These are phyloP conservation scores for Papilio machaon DNA, from an alignment of 1,140 invertebrate genomes.

Conservation along the genomic window DNA sequence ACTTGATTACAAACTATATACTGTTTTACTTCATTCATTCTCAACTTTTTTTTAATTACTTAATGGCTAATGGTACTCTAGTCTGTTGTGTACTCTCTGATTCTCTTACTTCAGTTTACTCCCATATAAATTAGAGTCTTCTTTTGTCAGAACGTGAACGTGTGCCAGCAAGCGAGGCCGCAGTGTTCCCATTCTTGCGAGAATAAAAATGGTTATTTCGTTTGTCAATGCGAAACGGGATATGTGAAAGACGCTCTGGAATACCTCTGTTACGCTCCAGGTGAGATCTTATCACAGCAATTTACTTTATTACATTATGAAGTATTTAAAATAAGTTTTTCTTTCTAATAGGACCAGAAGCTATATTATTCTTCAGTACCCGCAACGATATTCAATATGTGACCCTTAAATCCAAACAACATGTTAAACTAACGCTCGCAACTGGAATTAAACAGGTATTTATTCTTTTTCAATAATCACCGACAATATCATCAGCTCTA, in stretches of 20 bases:
- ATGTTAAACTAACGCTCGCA: conserved; percentile 46
- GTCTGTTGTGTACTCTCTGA: too few relatives aligned
- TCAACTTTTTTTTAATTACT: too few relatives aligned
- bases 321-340: conserved; percentile 33
- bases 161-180: conserved; percentile 58
- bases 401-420: conserved; percentile 61
- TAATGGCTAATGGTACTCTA: too few relatives aligned
- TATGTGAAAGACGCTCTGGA: conserved; percentile 87
- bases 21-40: too few relatives aligned
- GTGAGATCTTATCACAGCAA: conserved; percentile 50
- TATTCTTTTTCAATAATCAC: not conserved
- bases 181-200: conserved; percentile 92
- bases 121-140: not conserved
- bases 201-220: conserved; percentile 89
- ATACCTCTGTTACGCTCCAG: conserved; percentile 86
- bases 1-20: too few relatives aligned
- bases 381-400: conserved; percentile 78
- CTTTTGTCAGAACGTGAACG: conserved; percentile 60
- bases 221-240: conserved; percentile 90
- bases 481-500: not conserved
- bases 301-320: conserved; percentile 31
- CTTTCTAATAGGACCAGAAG: conserved; percentile 80
- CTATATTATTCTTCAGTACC: conserved; percentile 85
- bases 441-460: conserved; percentile 66
- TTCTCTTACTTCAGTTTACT: too few relatives aligned